These are phyloP conservation scores for Laticauda colubrina DNA, from an alignment of 2,113 vertebrate species.

Conservation along the genomic window DNA sequence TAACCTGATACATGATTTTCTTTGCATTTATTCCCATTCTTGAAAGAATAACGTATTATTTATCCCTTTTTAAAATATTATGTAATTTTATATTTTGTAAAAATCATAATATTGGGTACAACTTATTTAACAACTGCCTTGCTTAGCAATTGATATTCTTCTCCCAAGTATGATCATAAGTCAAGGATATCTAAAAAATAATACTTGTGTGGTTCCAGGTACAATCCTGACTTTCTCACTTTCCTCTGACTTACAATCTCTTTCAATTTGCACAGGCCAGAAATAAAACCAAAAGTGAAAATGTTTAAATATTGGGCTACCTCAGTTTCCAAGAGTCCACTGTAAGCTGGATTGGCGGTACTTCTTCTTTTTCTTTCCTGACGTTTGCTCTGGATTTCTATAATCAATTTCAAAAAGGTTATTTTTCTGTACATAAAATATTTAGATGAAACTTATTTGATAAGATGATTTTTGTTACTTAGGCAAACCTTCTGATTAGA, in stretches of 20 bases:
- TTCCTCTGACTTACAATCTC: background rate
- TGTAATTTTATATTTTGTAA: background rate
- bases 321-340: slow-evolving; percentile 91
- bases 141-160: background rate
- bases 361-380: slow-evolving; percentile 96
- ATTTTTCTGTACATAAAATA: slow-evolving; percentile 29
- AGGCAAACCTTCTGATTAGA: slow-evolving; percentile 21
- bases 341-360: slow-evolving; percentile 95
- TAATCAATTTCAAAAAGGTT: slow-evolving; percentile 54
- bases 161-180: background rate
- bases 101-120: background rate
- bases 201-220: background rate
- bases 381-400: slow-evolving; percentile 93
- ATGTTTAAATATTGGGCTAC: slow-evolving; percentile 61
- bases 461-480: slow-evolving; percentile 29
- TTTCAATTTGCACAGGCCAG: background rate
- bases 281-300: slow-evolving; percentile 7
- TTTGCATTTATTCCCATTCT: background rate
- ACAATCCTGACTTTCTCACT: background rate
- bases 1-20: background rate
- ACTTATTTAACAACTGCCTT: background rate
- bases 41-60: background rate
- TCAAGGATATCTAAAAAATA: background rate
- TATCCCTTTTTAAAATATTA: background rate
- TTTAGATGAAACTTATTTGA: slow-evolving; percentile 41